phyloP scores from a whole-genome alignment of 2,888 invertebrate genomes.

The Panopea generosa region DNA sequence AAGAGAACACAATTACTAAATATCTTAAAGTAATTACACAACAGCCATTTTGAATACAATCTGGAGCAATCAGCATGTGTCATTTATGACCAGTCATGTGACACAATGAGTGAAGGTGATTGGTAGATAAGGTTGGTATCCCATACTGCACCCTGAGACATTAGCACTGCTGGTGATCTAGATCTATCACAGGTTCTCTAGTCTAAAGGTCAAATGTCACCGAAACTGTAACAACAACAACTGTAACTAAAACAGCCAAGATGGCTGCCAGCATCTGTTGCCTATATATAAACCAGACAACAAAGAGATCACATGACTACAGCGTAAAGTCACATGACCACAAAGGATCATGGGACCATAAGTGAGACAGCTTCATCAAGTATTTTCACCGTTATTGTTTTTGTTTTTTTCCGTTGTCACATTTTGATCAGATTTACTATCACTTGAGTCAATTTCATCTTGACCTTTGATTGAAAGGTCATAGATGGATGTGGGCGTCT shows the following conservation, averaged over 20 bases:
- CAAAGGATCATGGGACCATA: constrained; percentile 5
- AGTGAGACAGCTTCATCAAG: constrained; percentile 29
- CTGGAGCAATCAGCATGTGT: no score
- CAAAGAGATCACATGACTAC: constrained; percentile 51
- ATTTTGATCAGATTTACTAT: constrained; percentile 17
- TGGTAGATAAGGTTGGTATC: neutral
- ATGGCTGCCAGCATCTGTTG: neutral
- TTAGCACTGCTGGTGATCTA: constrained; percentile 2
- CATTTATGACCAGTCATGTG: no score
- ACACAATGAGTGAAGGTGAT: neutral
- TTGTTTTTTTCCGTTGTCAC: constrained; percentile 14
- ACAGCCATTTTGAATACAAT: no score
- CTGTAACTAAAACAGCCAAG: constrained; percentile 6
- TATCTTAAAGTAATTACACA: no score
- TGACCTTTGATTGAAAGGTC: constrained; percentile 40
- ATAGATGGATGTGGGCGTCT: constrained; percentile 54
- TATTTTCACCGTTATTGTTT: constrained; percentile 37
- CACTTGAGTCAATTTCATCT: constrained; percentile 25
- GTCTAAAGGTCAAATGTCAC: neutral
- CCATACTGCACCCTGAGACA: constrained; percentile 26
- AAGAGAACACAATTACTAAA: no score
- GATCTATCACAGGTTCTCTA: constrained; percentile 3
- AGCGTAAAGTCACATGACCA: constrained; percentile 38
- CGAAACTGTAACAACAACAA: neutral
- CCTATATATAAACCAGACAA: constrained; percentile 13